A percentile compares a stretch with the other conserved stretches of the same genome.
phyloP scores from a whole-genome alignment of 2,113 vertebrate species.

The Acrocephalus kingi region DNA sequence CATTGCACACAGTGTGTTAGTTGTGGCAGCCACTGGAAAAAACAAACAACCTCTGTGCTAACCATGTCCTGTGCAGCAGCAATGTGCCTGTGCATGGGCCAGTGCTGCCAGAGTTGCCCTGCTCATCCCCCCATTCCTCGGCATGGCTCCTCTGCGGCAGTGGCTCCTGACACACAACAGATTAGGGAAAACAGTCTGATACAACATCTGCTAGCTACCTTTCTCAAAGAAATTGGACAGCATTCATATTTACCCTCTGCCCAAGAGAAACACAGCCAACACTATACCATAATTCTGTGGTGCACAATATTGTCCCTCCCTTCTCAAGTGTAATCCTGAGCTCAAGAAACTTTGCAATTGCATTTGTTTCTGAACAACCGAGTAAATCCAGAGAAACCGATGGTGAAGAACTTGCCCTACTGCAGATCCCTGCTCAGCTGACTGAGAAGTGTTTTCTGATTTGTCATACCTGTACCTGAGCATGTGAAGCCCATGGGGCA shows the following conservation, averaged over 20 bases:
- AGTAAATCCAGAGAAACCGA: background rate
- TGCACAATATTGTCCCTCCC: background rate
- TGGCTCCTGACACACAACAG: background rate
- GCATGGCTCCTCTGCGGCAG: rapidly evolving
- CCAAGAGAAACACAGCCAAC: background rate
- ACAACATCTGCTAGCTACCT: background rate
- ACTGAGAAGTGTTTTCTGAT: background rate
- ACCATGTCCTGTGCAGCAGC: rapidly evolving
- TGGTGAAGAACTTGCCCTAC: background rate
- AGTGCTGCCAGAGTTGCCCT: background rate
- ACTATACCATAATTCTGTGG: background rate
- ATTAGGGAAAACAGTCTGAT: background rate
- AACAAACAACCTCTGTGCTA: background rate
- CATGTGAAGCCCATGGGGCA: rapidly evolving
- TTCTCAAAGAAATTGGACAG: background rate
- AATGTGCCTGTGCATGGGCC: rapidly evolving
- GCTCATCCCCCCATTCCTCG: rapidly evolving
- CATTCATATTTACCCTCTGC: background rate
- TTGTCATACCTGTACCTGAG: background rate
- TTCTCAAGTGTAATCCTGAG: background rate
- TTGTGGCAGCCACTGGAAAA: background rate
- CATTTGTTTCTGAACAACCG: background rate
- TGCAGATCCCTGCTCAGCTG: background rate
- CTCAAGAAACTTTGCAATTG: background rate
- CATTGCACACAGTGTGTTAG: background rate